These are phyloP conservation scores for Xenopus tropicalis DNA, from an alignment of 2,113 vertebrate species.

Conservation along the genomic window UCB_Xtro_10.0 CM004443.2:210385501-210386000, in stretches of 20 bases:
- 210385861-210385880: neutral
- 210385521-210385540: constrained; percentile 59
- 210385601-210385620: constrained; percentile 70
- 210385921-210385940: neutral
- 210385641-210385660: constrained; percentile 61
- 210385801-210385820: constrained; percentile 7
- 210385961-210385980: neutral
- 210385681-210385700: constrained; percentile 62
- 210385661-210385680: constrained; percentile 45
- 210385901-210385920: neutral
- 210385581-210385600: constrained; percentile 76
- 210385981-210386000: neutral
- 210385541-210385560: constrained; percentile 58
- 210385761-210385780: constrained; percentile 23
- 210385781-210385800: constrained; percentile 1
- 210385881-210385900: neutral
- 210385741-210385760: constrained; percentile 17
- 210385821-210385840: constrained; percentile 7
- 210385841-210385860: neutral
- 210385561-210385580: constrained; percentile 64
- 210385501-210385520: constrained; percentile 42
- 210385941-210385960: neutral
- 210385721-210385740: constrained; percentile 39
- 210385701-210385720: constrained; percentile 28
- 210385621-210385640: constrained; percentile 73